Evolutionary conservation across 2,113 vertebrate genomes (phyloP).

Genomic region (Herpailurus yagouaroundi): DNA sequence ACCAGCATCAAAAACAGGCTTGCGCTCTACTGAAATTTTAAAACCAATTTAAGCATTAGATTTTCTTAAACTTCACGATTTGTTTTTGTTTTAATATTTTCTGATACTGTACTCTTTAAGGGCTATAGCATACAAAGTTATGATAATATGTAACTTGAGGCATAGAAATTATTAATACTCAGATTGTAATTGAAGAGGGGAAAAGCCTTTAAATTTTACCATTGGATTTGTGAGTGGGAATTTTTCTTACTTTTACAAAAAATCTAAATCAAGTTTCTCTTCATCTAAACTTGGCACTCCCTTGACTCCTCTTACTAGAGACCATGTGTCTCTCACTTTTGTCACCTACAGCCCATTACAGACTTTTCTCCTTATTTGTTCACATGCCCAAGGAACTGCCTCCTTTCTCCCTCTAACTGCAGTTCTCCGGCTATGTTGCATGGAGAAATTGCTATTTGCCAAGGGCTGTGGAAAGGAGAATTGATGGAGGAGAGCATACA

Average conservation of each 20-base stretch:
- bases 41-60: not conserved
- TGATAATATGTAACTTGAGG: not conserved
- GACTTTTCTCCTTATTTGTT: not conserved
- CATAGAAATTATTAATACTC: not conserved
- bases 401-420: not conserved
- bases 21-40: not conserved
- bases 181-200: not conserved
- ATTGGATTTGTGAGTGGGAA: not conserved
- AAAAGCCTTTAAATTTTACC: not conserved
- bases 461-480: not conserved
- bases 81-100: not conserved
- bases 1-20: not conserved
- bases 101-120: not conserved
- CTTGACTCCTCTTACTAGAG: not conserved
- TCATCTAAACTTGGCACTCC: not conserved
- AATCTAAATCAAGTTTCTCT: not conserved
- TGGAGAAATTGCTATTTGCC: not conserved
- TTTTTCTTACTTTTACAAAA: not conserved
- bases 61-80: not conserved
- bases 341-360: not conserved
- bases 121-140: not conserved
- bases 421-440: not conserved
- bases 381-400: too few species aligned
- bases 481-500: too few species aligned
- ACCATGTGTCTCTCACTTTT: not conserved